Evolutionary conservation across 2,797 vertebrate genomes (phyloP).

Genomic region (Sebastes nivosus): DNA sequence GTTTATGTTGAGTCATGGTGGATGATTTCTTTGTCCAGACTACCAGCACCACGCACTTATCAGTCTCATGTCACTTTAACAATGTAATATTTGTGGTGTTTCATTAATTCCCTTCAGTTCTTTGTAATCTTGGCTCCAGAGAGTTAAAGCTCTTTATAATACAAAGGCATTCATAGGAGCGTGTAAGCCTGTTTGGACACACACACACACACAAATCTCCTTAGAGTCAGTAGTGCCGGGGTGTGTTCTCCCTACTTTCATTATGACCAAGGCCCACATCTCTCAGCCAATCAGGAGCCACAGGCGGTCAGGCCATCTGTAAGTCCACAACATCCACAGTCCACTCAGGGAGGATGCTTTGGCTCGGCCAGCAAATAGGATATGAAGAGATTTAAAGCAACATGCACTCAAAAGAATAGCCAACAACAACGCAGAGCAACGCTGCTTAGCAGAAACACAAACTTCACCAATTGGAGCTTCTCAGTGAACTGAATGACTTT

Average conservation of each 20-base stretch:
- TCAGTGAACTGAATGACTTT: not conserved
- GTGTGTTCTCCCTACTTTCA: constrained; percentile 27
- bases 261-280: constrained; percentile 36
- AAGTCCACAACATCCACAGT: not conserved
- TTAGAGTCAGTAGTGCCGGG: constrained; percentile 35
- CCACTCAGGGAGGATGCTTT: not conserved
- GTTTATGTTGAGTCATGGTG: not conserved
- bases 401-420: not conserved
- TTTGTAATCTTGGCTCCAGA: constrained; percentile 43
- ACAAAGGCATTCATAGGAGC: constrained; percentile 39
- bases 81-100: constrained; percentile 56
- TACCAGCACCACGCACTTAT: not conserved
- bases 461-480: not conserved
- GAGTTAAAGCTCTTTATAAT: constrained; percentile 63
- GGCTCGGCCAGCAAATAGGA: not conserved
- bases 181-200: constrained; percentile 24
- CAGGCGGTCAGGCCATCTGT: constrained; percentile 61
- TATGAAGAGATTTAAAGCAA: not conserved
- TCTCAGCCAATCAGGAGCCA: constrained; percentile 63
- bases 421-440: not conserved
- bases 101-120: constrained; percentile 47
- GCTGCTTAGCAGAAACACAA: not conserved
- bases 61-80: constrained; percentile 38
- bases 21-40: not conserved
- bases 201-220: constrained; percentile 32